phyloP scores from a whole-genome alignment of 2,888 invertebrate species.

The Escarpia spicata region DNA sequence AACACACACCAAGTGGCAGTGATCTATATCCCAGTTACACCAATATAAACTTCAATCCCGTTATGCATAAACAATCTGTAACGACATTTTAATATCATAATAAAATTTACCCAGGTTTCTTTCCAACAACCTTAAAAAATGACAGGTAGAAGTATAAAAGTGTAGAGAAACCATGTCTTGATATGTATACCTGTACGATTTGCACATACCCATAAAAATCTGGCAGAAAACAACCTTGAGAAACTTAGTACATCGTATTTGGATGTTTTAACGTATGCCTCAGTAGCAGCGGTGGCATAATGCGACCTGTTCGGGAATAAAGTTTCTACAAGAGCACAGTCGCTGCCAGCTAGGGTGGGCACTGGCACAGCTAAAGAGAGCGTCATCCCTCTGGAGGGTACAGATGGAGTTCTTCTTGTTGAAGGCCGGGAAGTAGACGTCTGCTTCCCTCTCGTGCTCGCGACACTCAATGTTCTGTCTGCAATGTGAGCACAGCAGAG shows the following conservation, averaged over 20 bases:
- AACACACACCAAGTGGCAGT: not conserved
- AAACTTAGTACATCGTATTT: not conserved
- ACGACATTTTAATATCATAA: not conserved
- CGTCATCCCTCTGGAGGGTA: conserved; percentile 17
- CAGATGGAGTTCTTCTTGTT: not conserved
- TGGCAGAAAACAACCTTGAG: not conserved
- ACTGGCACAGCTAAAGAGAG: conserved; percentile 31
- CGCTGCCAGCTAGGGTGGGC: not conserved
- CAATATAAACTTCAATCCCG: not conserved
- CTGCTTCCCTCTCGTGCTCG: not conserved
- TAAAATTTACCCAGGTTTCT: not conserved
- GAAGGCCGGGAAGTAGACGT: conserved; percentile 27
- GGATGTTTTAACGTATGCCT: not conserved
- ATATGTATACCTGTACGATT: not conserved
- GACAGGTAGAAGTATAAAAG: not conserved
- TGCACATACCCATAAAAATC: not conserved
- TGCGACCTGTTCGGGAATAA: conserved; percentile 25
- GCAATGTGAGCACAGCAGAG: not conserved
- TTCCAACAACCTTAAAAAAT: not conserved
- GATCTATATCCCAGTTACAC: not conserved
- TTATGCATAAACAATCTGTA: not conserved
- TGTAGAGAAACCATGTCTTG: not conserved
- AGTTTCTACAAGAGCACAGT: conserved; percentile 33
- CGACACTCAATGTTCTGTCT: conserved; percentile 14
- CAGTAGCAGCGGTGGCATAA: conserved; percentile 27